Evolutionary conservation across 2,888 invertebrate genomes (phyloP).

Genomic region (Salticus scenicus): DNA sequence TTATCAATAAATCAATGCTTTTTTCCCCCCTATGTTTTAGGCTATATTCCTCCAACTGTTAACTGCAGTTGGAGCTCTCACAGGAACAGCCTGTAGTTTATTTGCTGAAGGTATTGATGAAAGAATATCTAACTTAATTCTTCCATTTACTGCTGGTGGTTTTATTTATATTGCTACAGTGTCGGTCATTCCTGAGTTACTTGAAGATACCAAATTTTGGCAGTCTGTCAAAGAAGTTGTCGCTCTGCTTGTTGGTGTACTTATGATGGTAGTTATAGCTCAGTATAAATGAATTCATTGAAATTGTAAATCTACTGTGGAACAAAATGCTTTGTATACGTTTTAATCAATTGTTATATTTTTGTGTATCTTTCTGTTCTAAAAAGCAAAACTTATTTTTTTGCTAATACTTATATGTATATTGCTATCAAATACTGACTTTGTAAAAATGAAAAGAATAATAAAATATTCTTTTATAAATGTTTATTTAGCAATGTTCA

Average conservation of each 20-base stretch:
- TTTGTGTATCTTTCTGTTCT: not conserved
- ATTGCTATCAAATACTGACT: not conserved
- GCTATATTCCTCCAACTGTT: slow-evolving; percentile 95
- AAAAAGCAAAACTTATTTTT: slow-evolving; percentile 1
- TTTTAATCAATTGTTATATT: not conserved
- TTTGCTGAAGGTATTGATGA: slow-evolving; percentile 84
- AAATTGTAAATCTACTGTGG: not conserved
- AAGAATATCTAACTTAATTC: slow-evolving; percentile 87
- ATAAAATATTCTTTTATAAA: no score
- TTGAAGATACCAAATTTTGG: slow-evolving; percentile 89
- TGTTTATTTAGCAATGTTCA: no score
- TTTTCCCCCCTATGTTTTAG: slow-evolving; percentile 75
- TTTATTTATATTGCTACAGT: slow-evolving; percentile 99
- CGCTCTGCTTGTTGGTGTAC: slow-evolving; percentile 91
- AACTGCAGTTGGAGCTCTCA: slow-evolving; percentile 95
- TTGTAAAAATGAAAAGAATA: no score
- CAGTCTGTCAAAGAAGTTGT: slow-evolving; percentile 94
- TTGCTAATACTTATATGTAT: not conserved
- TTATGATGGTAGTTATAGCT: slow-evolving; percentile 96
- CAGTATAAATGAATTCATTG: slow-evolving; percentile 80
- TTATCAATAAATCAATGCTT: no score
- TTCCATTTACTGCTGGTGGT: slow-evolving; percentile 99
- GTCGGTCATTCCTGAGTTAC: slow-evolving; percentile 96
- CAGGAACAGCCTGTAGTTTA: slow-evolving; percentile 93
- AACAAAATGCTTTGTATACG: not conserved